Evolutionary conservation across 2,797 vertebrate species (phyloP).

Genomic region (Sebastes trivittatus): DNA sequence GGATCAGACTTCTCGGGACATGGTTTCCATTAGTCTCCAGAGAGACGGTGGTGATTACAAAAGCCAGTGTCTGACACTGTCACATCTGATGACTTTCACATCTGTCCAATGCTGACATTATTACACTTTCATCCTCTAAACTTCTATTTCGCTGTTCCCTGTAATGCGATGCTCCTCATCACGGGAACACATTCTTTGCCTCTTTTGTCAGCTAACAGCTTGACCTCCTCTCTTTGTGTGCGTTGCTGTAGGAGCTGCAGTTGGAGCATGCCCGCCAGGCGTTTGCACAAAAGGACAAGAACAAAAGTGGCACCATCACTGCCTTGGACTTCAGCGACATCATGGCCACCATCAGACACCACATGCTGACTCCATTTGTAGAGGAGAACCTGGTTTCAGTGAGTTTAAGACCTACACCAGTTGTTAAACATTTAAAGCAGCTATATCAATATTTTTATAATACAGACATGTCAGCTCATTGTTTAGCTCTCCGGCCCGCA

Average conservation of each 20-base stretch:
- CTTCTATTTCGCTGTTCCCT: constrained; percentile 37
- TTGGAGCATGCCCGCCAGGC: constrained; percentile 96
- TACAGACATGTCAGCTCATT: neutral
- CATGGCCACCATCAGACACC: constrained; percentile 96
- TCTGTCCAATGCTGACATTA: constrained; percentile 56
- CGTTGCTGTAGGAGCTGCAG: constrained; percentile 88
- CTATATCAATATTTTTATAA: neutral
- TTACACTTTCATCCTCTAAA: constrained; percentile 39
- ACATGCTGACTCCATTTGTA: constrained; percentile 96
- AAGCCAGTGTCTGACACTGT: constrained; percentile 63
- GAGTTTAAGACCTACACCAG: constrained; percentile 72
- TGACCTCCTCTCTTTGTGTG: constrained; percentile 26
- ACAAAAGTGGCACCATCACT: constrained; percentile 92
- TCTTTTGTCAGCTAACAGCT: constrained; percentile 50
- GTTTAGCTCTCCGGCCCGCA: neutral
- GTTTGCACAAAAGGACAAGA: constrained; percentile 94
- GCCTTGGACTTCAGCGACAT: constrained; percentile 97
- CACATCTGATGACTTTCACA: constrained; percentile 71
- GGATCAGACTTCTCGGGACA: constrained; percentile 74
- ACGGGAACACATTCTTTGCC: constrained; percentile 30
- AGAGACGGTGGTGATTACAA: constrained; percentile 72
- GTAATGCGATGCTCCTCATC: constrained; percentile 47
- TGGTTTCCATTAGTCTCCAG: constrained; percentile 81
- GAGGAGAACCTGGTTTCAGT: constrained; percentile 98
- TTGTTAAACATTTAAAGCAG: neutral